These are phyloP conservation scores for Melanotaenia parkinsoni DNA, from an alignment of 2,797 vertebrate species.

Conservation along the genomic window DNA sequence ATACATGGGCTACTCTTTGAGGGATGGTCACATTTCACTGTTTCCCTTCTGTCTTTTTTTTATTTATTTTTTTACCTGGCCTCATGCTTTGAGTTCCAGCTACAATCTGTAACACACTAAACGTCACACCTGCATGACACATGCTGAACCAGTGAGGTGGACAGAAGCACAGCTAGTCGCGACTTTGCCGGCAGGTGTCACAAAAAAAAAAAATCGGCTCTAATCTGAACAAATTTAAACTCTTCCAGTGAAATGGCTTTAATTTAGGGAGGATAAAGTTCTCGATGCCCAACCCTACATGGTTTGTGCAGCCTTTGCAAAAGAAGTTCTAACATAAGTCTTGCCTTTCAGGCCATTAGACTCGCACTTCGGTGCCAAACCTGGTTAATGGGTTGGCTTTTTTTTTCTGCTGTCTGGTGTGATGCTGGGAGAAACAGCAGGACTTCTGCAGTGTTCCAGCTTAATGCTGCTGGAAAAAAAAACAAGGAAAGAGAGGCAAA, in stretches of 20 bases:
- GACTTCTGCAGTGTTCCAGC: constrained; percentile 87
- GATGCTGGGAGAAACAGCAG: constrained; percentile 94
- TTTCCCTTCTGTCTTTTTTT: neutral
- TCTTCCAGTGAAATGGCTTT: neutral
- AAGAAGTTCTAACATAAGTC: constrained; percentile 27
- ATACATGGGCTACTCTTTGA: neutral
- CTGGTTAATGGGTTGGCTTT: constrained; percentile 49
- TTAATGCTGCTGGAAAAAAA: constrained; percentile 77
- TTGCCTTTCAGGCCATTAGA: constrained; percentile 35
- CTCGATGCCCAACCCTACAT: constrained; percentile 58
- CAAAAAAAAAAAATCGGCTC: constrained; percentile 1
- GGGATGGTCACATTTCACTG: neutral
- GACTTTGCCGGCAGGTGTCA: neutral
- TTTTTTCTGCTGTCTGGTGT: constrained; percentile 87
- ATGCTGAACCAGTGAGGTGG: neutral
- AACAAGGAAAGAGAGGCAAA: constrained; percentile 19
- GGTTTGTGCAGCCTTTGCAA: constrained; percentile 21
- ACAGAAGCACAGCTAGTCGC: neutral
- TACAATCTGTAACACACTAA: neutral
- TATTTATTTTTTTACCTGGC: no score
- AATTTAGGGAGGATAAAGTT: neutral
- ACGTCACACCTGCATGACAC: neutral
- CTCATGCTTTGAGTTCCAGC: neutral
- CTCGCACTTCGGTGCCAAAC: constrained; percentile 43
- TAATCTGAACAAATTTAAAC: neutral